Evolutionary conservation across 2,888 invertebrate genomes (phyloP), one percentile per base, ranked within the genome.

Genomic region (Marasmarcha lunaedactyla): DNA sequence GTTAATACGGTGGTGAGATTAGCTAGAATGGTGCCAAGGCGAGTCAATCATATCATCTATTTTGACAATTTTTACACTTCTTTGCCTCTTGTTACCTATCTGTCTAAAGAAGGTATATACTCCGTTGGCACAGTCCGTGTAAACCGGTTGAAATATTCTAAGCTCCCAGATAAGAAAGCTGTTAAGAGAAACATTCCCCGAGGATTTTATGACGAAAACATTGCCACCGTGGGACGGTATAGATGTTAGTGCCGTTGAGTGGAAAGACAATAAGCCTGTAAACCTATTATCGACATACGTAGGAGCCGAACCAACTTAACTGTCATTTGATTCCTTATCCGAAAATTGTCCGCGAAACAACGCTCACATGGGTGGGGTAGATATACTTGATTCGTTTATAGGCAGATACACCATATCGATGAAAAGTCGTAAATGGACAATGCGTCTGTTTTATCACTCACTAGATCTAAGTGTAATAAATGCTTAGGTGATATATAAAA

Each of bases 221-320:
- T 30, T 46, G 50, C 54, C 42, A 49, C 46, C 49, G 49, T 51
- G 38, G n/a, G 53, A 57, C 47, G 51, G 27, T 47, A 46, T 49
- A 41, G 54, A 54, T 34, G 46, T 58, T 44, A 48, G 46, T 43
- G 51, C 51, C 49, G 50, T 48, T 40, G 48, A 48, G 37, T 65
- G 63, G 61, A 63, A 63, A 48, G 63, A 64, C 44, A 64, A 59
- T 40, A 64, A 62, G 45, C 54, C 50, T 42, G 60, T 63, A 38
- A 52, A 46, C 39, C 47, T 63, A 42, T 47, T 57, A 45, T 63
- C 63, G 40, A 56, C 61, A 33, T 63, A 57, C 42, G 58, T 58
- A 45, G 62, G 60, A 39, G 54, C 51, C 47, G 51, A 59, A 51
- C 55, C 53, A 48, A 51, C 46, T 46, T 49, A 56, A 41, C 49